phyloP scores from a whole-genome alignment of 2,888 invertebrate genomes.

The Melinaea menophilus region DNA sequence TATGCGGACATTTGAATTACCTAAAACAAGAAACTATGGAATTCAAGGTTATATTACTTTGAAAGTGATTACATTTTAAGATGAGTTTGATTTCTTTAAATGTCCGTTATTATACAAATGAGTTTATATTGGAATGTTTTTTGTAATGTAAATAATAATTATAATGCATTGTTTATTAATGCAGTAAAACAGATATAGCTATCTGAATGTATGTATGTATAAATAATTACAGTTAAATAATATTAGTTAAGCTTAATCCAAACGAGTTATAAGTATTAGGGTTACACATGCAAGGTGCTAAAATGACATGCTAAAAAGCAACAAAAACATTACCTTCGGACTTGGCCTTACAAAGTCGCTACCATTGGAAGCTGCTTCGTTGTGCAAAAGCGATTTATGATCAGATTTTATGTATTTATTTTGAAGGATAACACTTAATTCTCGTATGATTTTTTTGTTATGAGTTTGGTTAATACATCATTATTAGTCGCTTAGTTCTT shows the following conservation, averaged over 20 bases:
- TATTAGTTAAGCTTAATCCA: neutral
- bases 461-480: neutral
- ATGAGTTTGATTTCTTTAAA: too few species aligned
- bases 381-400: conserved; percentile 70
- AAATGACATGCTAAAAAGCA: conserved; percentile 70
- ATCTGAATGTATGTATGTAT: neutral
- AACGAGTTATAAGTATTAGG: neutral
- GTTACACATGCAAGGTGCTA: conserved; percentile 26
- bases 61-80: too few species aligned
- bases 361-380: conserved; percentile 66
- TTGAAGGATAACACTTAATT: neutral
- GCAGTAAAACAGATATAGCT: too few species aligned
- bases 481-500: conserved; percentile 12
- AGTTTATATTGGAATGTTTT: too few species aligned
- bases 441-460: neutral
- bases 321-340: conserved; percentile 73
- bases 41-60: too few species aligned
- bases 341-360: conserved; percentile 58
- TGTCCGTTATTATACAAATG: too few species aligned
- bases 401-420: conserved; percentile 42
- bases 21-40: neutral
- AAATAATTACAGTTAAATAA: neutral
- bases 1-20: neutral
- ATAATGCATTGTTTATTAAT: too few species aligned
- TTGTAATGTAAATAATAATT: too few species aligned